Percentiles rank a stretch among this genome's conserved stretches.
Evolutionary conservation across 2,888 invertebrate species (phyloP).

Genomic region (Aradus depressus): DNA sequence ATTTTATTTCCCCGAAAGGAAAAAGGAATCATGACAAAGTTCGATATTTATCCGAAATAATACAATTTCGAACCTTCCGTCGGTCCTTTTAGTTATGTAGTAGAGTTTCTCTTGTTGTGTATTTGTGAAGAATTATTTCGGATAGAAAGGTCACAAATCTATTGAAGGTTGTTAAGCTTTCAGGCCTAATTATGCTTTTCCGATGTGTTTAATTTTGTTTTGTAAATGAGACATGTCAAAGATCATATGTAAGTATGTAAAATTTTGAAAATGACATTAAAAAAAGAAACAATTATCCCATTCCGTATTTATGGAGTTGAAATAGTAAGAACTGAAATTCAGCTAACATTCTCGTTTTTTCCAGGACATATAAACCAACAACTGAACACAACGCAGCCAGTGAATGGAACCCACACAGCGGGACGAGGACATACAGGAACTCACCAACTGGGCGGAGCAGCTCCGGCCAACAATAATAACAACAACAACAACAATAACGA

Average conservation of each 20-base stretch:
- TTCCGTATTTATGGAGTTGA: not conserved
- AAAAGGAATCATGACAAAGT: not conserved
- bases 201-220: not conserved
- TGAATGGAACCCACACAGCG: conserved; percentile 24
- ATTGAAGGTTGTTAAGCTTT: not conserved
- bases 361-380: conserved; percentile 41
- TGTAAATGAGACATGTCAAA: not conserved
- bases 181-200: not conserved
- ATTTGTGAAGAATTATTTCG: no score
- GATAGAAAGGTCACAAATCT: no score
- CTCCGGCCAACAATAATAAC: no score
- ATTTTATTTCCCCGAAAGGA: conserved; percentile 17
- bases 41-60: not conserved
- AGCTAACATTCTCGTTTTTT: conserved; percentile 11
- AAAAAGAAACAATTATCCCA: no score
- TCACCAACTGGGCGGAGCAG: conserved; percentile 30
- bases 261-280: no score
- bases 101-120: not conserved
- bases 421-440: conserved; percentile 21
- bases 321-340: not conserved
- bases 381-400: conserved; percentile 32
- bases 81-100: no score
- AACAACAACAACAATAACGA: conserved; percentile 37
- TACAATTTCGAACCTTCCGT: no score
- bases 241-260: not conserved